Percentiles rank a stretch among this genome's conserved stretches.
Conservation (phyloP, 2,888 invertebrate genomes). For the Endotricha flammealis region DNA sequence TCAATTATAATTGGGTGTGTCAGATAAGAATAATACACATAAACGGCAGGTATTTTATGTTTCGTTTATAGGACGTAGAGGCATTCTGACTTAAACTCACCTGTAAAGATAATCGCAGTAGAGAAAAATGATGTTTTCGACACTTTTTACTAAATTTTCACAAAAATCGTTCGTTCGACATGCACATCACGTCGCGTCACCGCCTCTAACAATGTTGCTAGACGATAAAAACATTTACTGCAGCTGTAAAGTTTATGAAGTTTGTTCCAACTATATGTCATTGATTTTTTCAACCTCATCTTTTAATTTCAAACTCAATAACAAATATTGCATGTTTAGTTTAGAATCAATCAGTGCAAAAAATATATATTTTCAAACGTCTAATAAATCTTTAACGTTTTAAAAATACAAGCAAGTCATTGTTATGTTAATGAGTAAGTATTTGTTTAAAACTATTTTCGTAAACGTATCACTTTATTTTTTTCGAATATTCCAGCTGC, state of each 20-base stretch:
- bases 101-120: slow-evolving; percentile 22
- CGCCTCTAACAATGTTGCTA: slow-evolving; percentile 37
- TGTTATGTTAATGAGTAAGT: too few relatives aligned
- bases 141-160: slow-evolving; percentile 37
- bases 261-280: slow-evolving; percentile 1
- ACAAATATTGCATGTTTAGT: too few relatives aligned
- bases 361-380: too few relatives aligned
- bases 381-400: too few relatives aligned
- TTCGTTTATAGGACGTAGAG: too few relatives aligned
- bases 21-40: not conserved
- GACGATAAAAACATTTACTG: slow-evolving; percentile 16
- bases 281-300: too few relatives aligned
- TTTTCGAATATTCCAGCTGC: slow-evolving; percentile 15
- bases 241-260: too few relatives aligned
- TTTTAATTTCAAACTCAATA: too few relatives aligned
- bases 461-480: too few relatives aligned
- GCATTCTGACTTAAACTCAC: slow-evolving; percentile 31
- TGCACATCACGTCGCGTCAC: slow-evolving; percentile 45
- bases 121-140: slow-evolving; percentile 23
- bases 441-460: too few relatives aligned
- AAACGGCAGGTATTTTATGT: not conserved
- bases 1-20: slow-evolving; percentile 4
- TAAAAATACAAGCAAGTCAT: too few relatives aligned
- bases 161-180: slow-evolving; percentile 58
- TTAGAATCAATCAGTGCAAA: too few relatives aligned